Evolutionary conservation across 1,140 invertebrate species (phyloP), one percentile per base, ranked within the genome.

Genomic region (Choristoneura fumiferana): DNA sequence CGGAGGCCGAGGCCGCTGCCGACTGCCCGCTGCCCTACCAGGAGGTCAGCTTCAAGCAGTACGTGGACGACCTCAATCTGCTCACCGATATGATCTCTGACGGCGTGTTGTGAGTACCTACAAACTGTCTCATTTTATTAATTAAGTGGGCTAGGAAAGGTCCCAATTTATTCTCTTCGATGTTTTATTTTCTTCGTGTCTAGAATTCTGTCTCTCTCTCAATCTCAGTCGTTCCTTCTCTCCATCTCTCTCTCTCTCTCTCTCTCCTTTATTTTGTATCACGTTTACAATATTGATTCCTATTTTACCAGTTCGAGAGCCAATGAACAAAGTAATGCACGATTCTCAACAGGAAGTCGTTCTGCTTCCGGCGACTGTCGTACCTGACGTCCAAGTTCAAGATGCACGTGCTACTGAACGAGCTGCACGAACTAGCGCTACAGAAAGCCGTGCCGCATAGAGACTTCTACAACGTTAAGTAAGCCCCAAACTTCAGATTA

Each of bases 381-480:
- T 99, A 99, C 83, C 92, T 99, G 14, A 97, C 96, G 4, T 97
- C 96, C 8, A 99, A 99, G 87, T 99, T 95, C 83, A 97, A 99
- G 84, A 91, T 99, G 58, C 96, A 99, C 90, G 96, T 97, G 0
- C 87, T 99, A 13, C 89, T 99, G 0, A 99, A 99, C 87, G 98
- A 99, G 80, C 89, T 99, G 17, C 93, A 96, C 39, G 98, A 99
- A 82, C 91, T 98, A 49, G 96, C 97, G 22, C 96, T 97, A 59
- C 98, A 99, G 85, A 99, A 99, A 84, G 95, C 96, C 29, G 98
- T 99, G 38, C 96, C 98, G 0, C 98, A 99, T 90, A 90, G 98
- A 63, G 98, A 99, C 90, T 99, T 99, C 90, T 99, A 99, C 84
- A 99, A 99, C 79, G 98, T 99, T 40, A 93, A 97, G 91, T 98